phyloP scores from a whole-genome alignment of 2,888 invertebrate genomes.

The Tetheella fluctuosa region DNA sequence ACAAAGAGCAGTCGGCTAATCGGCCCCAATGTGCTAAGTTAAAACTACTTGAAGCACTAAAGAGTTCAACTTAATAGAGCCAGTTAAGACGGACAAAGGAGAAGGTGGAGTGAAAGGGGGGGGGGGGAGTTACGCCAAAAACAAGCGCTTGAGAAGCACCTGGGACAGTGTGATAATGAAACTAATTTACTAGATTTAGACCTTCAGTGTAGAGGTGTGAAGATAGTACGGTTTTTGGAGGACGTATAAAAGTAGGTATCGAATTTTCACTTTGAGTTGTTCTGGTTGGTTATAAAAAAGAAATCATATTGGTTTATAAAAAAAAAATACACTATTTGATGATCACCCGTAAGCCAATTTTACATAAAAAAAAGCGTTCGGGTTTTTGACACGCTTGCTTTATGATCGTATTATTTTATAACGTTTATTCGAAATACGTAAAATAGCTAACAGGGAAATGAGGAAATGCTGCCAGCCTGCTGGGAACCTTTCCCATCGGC shows the following conservation, averaged over 20 bases:
- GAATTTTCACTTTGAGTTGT: not conserved
- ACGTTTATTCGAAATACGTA: no score
- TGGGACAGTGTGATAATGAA: constrained; percentile 60
- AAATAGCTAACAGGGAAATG: no score
- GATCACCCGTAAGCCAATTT: no score
- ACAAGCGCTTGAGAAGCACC: constrained; percentile 49
- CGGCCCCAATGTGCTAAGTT: constrained; percentile 33
- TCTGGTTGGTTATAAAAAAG: no score
- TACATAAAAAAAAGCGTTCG: no score
- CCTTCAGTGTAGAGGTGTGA: constrained; percentile 23
- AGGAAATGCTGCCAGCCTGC: no score
- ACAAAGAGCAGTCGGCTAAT: constrained; percentile 43
- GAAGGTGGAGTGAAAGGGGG: constrained; percentile 14
- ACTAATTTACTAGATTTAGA: constrained; percentile 62
- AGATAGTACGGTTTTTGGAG: constrained; percentile 20
- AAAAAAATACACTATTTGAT: no score
- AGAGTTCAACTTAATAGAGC: constrained; percentile 58
- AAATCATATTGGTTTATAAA: no score
- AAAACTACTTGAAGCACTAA: constrained; percentile 44
- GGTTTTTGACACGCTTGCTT: no score
- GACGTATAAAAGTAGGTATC: constrained; percentile 20
- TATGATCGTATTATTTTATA: no score
- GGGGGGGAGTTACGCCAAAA: constrained; percentile 34
- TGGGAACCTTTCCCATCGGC: no score
- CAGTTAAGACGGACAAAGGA: constrained; percentile 39